These are phyloP conservation scores for Denticeps clupeoides DNA, from an alignment of 2,797 vertebrate genomes.

Conservation along the genomic window DNA sequence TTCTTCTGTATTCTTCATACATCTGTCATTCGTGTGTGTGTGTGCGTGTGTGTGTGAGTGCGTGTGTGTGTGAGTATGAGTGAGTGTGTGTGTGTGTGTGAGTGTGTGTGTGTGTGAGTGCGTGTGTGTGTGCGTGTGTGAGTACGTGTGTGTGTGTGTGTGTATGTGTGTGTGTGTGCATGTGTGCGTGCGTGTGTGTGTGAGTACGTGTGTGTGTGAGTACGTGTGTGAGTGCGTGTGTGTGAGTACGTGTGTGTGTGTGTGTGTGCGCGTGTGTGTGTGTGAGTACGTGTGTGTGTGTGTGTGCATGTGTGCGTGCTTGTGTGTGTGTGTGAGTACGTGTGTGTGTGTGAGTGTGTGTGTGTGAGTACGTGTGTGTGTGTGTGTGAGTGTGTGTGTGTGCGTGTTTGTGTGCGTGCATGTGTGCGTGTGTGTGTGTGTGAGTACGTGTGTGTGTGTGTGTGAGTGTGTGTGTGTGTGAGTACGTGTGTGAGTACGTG, in stretches of 20 bases:
- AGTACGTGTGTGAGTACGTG: background rate
- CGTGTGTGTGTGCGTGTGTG: background rate
- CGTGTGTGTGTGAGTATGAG: background rate
- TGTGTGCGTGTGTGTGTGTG: background rate
- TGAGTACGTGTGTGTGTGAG: background rate
- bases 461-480: background rate
- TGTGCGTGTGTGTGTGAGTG: background rate
- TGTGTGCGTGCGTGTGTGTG: background rate
- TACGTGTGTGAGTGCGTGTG: background rate
- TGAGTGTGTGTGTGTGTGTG: background rate
- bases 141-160: too few species aligned
- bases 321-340: background rate
- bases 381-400: background rate
- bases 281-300: background rate
- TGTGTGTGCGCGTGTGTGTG: background rate
- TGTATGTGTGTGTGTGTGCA: background rate
- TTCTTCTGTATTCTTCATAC: too few species aligned
- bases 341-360: background rate
- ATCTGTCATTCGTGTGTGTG: background rate
- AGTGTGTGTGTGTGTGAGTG: background rate
- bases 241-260: conserved; percentile 15
- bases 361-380: conserved; percentile 12
- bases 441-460: background rate
- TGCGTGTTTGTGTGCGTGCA: background rate
- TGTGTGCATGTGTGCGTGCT: background rate